A percentile compares a stretch with the other conserved stretches of the same genome.
Evolutionary conservation across 2,113 vertebrate genomes (phyloP).

Genomic region (Ptilonorhynchus violaceus): DNA sequence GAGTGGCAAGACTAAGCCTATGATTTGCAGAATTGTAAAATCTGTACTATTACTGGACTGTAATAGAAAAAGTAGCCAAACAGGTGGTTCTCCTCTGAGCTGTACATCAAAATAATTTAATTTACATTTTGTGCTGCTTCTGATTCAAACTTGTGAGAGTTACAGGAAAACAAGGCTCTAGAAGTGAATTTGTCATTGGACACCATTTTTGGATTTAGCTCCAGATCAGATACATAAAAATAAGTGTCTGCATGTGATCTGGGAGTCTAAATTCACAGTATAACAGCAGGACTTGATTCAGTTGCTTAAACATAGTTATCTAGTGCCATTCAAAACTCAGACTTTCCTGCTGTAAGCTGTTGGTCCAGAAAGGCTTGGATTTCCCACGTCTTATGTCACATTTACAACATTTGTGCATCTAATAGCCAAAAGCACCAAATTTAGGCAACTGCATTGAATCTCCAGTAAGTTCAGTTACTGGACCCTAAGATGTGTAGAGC

Average conservation of each 20-base stretch:
- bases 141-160: not conserved
- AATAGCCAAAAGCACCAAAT: not conserved
- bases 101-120: not conserved
- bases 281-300: not conserved
- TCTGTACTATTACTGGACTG: not conserved
- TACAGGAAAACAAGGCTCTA: not conserved
- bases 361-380: not conserved
- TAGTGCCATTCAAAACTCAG: not conserved
- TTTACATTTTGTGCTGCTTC: not conserved
- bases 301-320: not conserved
- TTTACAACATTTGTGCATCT: not conserved
- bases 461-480: not conserved
- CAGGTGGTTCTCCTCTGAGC: not conserved
- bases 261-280: not conserved
- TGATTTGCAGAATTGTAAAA: constrained; percentile 22
- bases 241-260: not conserved
- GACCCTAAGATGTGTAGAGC: not conserved
- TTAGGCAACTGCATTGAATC: not conserved
- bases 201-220: not conserved
- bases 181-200: not conserved
- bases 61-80: not conserved
- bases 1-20: not conserved
- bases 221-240: not conserved
- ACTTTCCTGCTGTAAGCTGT: not conserved
- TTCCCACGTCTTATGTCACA: not conserved